Conservation (phyloP, 2,113 vertebrate genomes). For the Coreoperca whiteheadi region DNA sequence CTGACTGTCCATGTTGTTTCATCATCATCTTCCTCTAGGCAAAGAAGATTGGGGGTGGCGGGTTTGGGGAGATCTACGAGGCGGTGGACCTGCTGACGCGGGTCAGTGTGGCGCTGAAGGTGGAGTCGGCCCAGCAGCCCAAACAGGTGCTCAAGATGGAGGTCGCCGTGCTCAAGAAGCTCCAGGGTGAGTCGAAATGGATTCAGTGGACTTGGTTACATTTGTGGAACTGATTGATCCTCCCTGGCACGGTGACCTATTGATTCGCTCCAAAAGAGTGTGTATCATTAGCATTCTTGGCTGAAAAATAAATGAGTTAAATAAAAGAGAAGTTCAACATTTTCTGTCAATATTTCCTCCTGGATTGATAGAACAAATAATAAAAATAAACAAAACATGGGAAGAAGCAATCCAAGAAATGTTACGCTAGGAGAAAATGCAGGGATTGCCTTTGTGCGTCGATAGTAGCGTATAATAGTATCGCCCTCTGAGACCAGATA, state of each 20-base stretch:
- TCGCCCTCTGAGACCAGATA: slow-evolving; percentile 46
- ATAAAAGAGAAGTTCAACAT: neutral
- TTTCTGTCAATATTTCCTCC: neutral
- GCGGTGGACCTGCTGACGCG: slow-evolving; percentile 94
- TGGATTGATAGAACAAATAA: neutral
- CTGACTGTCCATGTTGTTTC: neutral
- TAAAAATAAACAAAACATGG: neutral
- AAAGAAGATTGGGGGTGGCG: slow-evolving; percentile 98
- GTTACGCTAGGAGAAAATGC: neutral
- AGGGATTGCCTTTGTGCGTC: neutral
- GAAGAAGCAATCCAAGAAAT: neutral
- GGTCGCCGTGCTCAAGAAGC: slow-evolving; percentile 98
- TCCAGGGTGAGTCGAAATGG: slow-evolving; percentile 90
- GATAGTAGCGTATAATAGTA: neutral
- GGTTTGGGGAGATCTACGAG: slow-evolving; percentile 99
- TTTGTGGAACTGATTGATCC: slow-evolving; percentile 31
- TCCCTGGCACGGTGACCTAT: slow-evolving; percentile 24
- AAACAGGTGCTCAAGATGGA: slow-evolving; percentile 99
- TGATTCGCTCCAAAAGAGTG: slow-evolving; percentile 16
- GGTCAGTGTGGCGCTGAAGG: slow-evolving; percentile 96
- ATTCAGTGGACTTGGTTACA: slow-evolving; percentile 47
- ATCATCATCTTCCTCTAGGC: slow-evolving; percentile 77
- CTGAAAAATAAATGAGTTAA: neutral
- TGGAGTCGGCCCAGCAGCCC: slow-evolving; percentile 98
- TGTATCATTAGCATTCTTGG: neutral